Evolutionary conservation across 2,888 invertebrate species (phyloP), one percentile per base, ranked within the genome.

Genomic region (Caenorhabditis sp.): DNA sequence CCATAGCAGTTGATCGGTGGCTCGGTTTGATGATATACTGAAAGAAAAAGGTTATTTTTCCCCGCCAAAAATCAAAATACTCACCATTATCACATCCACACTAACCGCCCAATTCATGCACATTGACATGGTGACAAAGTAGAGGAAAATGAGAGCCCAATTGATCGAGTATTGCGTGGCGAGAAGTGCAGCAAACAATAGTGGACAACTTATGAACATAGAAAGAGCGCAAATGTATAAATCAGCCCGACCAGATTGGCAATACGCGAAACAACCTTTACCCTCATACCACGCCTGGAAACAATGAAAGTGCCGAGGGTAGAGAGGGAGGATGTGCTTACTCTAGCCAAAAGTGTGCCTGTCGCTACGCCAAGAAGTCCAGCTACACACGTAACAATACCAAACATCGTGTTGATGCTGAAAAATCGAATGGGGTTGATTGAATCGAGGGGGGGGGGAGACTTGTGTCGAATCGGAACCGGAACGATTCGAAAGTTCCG

Each of bases 91-190:
- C 85, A 99, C 95, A 89, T 99, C 97, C 74, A 97, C 95, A 76
- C 97, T 95, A 87, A 99, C 93, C 23, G 97, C 93, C 99, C 99
- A 99, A 88, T 95, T 96, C 81, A 97, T 91, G 90, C 97, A 97
- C 87, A 99, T 91, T 69, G 93, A 92, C n/a, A 88, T 89, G 76
- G 90, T 88, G 17, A 88, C 89, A 43, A 90, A 71, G 82, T 90
- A 90, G 67, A 90, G 87, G 20, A 89, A 78, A 12, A 68, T n/a
- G 1, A 67, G 50, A 1, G 52, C 38, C 38, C 17, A 20, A 25
- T 64, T 65, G 17, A 57, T 63, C n/a, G 43, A 63, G 49, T 61
- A 38, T 14, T 64, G 52, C 56, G 94, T 93, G 70, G 92, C 87
- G 60, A 93, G 87, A 65, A 94, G 90, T 5, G 93, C 93, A 69